Evolutionary conservation across 1,140 invertebrate species (phyloP).

Genomic region (Teleogryllus occipitalis): DNA sequence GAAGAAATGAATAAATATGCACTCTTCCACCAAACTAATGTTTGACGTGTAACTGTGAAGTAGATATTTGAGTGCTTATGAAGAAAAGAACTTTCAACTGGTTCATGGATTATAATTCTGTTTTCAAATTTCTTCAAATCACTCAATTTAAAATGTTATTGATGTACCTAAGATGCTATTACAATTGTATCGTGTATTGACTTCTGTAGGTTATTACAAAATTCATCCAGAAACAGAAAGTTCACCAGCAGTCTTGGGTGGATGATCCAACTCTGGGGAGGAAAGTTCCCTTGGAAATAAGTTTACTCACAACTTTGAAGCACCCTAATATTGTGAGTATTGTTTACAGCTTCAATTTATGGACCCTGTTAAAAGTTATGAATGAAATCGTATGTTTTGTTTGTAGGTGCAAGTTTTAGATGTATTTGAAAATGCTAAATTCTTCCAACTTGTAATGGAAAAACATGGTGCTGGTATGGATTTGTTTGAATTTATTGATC

Average conservation of each 20-base stretch:
- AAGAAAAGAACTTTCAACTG: too few relatives aligned
- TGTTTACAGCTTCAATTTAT: not conserved
- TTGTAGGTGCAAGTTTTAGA: constrained; percentile 53
- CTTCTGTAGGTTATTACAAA: constrained; percentile 53
- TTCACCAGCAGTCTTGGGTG: constrained; percentile 61
- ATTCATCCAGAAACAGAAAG: constrained; percentile 62
- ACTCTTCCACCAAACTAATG: too few relatives aligned
- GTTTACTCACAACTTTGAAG: constrained; percentile 51
- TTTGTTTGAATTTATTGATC: constrained; percentile 70
- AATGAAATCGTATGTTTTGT: constrained; percentile 9
- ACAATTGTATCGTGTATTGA: too few relatives aligned
- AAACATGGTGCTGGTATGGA: constrained; percentile 74
- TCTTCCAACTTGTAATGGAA: constrained; percentile 71
- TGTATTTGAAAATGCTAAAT: constrained; percentile 62
- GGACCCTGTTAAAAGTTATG: not conserved
- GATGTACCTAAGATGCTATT: too few relatives aligned
- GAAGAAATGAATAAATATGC: too few relatives aligned
- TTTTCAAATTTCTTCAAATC: too few relatives aligned
- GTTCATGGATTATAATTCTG: too few relatives aligned
- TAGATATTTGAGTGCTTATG: too few relatives aligned
- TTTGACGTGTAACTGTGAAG: too few relatives aligned
- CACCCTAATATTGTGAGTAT: constrained; percentile 60
- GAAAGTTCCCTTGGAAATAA: constrained; percentile 57
- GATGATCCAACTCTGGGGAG: constrained; percentile 42
- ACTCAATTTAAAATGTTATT: too few relatives aligned